phyloP scores from a whole-genome alignment of 1,140 invertebrate genomes.

The Eriosoma lanigerum region DNA sequence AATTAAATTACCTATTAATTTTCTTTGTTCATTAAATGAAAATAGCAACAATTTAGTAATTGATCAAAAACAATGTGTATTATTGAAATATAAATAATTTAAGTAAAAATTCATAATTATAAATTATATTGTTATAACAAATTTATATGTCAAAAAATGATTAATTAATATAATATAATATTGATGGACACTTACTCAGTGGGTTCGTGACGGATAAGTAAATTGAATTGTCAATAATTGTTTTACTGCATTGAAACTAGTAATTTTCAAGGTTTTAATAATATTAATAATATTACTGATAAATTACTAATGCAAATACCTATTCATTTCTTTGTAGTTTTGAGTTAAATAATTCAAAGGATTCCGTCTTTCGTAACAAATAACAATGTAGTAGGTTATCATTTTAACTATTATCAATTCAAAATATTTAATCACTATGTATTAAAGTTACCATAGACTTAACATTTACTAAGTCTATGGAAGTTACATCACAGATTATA shows the following conservation, averaged over 20 bases:
- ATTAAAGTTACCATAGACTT: neutral
- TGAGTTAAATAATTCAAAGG: neutral
- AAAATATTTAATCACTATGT: no score
- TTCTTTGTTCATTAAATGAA: no score
- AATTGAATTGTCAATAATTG: neutral
- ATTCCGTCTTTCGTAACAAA: neutral
- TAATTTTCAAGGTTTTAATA: neutral
- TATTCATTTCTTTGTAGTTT: neutral
- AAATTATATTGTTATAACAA: no score
- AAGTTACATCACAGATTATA: no score
- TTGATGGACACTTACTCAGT: neutral
- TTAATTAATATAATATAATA: neutral
- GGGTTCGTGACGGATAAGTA: neutral
- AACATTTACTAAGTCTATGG: neutral
- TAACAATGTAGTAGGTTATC: neutral
- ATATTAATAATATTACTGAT: no score
- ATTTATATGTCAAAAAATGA: neutral
- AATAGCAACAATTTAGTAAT: no score
- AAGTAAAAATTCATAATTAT: no score
- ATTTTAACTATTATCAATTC: neutral
- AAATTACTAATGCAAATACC: neutral
- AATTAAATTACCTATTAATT: no score
- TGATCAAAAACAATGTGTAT: no score
- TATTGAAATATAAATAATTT: no score
- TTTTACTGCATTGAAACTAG: neutral